Base-by-base conservation (phyloP, 2,888 invertebrate species). In the Portevinia maculata region DNA sequence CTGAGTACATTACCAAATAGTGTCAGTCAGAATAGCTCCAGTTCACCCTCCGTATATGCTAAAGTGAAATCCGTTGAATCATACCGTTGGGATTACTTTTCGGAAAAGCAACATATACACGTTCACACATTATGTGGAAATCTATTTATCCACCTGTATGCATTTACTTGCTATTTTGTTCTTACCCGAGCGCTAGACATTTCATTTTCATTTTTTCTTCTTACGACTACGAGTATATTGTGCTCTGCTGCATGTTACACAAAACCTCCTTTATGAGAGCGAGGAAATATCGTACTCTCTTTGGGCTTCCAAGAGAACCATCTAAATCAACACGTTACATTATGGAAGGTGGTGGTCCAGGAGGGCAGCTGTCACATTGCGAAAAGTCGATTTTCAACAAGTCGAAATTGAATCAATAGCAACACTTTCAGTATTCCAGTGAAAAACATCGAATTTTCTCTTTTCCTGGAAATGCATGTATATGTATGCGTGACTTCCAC, bases 381-480 rank as follows among this genome's bases (percentile, higher is more conserved):
- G 37, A 59, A 62, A 78, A 67, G 67, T 83, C 62, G 65, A 83
- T 78, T 83, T 83, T 83, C 83, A 83, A 83, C 83, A 83, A 83
- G 83, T 83, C 76, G 62, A 71, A 41, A 55, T 64, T 41, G 34
- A 28, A 59, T 55, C 64, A 32, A 15, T 24, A 60, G 30, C 37
- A 19, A 48, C n/a, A 64, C 39, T 59, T 62, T 71, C 60, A 60
- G 17, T 32, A 9, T 65, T 81, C 48, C 75, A 69, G 8, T 8
- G 21, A 28, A 71, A 71, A 67, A 73, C 83, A 78, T 83, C 48
- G 83, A 59, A 78, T 62, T 48, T 41, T 57, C 83, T 83, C 78
- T 83, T 78, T 24, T 1, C 8, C 53, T 81, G 69, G 67, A 79
- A 74, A 30, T 50, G 15, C 7, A 28, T n/a, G 1, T 13, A 21